Evolutionary conservation across 1,140 invertebrate species (phyloP).

Genomic region (Gonioctena quinquepunctata): DNA sequence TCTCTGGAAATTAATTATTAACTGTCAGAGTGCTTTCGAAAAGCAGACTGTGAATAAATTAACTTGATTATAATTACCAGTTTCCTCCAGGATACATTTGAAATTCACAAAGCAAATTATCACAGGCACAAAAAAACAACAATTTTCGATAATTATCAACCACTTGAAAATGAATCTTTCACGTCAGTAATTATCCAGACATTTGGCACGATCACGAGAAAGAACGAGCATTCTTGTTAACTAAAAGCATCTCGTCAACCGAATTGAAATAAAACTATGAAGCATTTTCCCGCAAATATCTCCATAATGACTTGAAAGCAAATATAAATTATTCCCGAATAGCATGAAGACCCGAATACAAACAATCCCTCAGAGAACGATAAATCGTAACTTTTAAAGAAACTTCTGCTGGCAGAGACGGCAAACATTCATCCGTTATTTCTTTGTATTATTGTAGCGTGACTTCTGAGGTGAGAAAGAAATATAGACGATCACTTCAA

Average conservation of each 20-base stretch:
- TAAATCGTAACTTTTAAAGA: neutral
- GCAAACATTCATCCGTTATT: neutral
- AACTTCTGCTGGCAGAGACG: neutral
- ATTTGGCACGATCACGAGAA: no score
- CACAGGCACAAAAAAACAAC: no score
- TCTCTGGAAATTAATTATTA: no score
- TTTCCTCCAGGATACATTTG: no score
- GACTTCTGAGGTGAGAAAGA: neutral
- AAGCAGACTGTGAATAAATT: no score
- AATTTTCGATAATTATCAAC: no score
- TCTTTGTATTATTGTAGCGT: neutral
- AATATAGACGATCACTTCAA: neutral
- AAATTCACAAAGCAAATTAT: no score
- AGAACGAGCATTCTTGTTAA: no score
- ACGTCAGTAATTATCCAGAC: no score
- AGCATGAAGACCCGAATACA: neutral
- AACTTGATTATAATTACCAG: no score
- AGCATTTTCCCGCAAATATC: neutral
- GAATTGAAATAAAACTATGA: neutral
- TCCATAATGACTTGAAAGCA: neutral
- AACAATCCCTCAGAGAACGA: neutral
- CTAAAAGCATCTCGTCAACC: neutral
- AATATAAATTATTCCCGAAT: neutral
- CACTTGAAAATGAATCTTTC: no score
- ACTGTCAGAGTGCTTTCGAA: no score